Evolutionary conservation across 1,140 invertebrate genomes (phyloP), one percentile per base, ranked within the genome.

Genomic region (Platyura marginata): DNA sequence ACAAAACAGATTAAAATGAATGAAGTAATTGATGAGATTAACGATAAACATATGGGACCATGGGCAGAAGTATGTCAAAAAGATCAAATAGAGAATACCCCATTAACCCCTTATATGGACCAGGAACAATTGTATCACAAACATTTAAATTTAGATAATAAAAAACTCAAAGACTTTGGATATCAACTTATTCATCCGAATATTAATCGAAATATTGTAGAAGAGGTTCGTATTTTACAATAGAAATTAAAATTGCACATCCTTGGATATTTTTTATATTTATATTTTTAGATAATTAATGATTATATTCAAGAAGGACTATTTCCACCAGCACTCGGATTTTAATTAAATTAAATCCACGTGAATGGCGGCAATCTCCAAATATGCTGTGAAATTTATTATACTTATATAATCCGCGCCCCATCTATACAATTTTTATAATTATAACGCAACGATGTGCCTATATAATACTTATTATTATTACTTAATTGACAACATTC

Each of bases 31-130:
- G 84, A 89, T 47, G 86, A 92, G 51, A 83, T 85, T 0, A 92
- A 92, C 62, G 88, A 92, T 56, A 90, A 90, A 57, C 89, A 92
- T 61, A 72, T 91, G 65, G 73, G 71, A 1, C 86, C 86, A 8
- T 94, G 89, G 89, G 86, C 85, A 4, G 79, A 80, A 52, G 74
- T 82, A 37, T 92, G 87, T 59, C 69, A 74, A 45, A 65, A 67
- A 48, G 77, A 84, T 64, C 68, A 67, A 34, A 75, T 92, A 18
- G 65, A 70, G 47, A 90, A 90, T 61, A 88, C 85, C 37, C 88
- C 88, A 21, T 64, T 93, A 0, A 83, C 83, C 44, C 87, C 89
- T 1, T 87, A 82, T 53, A 78, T 90, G 55, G 77, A 83, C 49
- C 71, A 76, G 53, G 86, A 90, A 56, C 65, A 84, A 46, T 64